These are phyloP conservation scores for Eilema sororculum DNA, from an alignment of 2,888 invertebrate genomes.

Conservation along the genomic window DNA sequence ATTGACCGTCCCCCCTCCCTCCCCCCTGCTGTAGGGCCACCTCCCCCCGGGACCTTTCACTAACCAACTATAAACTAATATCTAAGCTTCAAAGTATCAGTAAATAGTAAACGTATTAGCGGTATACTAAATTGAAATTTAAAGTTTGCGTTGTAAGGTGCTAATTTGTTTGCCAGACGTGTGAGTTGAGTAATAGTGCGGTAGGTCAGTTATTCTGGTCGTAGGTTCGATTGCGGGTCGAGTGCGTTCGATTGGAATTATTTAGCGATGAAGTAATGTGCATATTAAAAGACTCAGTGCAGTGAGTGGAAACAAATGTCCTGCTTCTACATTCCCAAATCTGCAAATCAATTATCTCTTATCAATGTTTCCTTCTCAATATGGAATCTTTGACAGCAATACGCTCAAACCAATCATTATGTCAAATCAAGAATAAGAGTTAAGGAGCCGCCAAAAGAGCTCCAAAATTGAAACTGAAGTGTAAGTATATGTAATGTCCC, in stretches of 20 bases:
- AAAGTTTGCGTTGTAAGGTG: neutral
- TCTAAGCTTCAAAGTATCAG: conserved; percentile 12
- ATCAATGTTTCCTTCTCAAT: no score
- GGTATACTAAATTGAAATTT: conserved; percentile 13
- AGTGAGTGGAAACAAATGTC: no score
- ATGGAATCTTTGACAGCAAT: no score
- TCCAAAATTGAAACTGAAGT: no score
- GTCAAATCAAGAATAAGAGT: no score
- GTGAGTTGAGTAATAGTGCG: conserved; percentile 14
- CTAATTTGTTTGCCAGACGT: neutral
- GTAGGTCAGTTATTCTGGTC: conserved; percentile 14
- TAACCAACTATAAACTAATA: conserved; percentile 17
- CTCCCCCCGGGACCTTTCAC: conserved; percentile 38
- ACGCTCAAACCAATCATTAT: no score
- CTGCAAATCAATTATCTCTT: no score
- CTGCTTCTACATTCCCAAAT: no score
- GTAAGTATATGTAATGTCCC: no score
- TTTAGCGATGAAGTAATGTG: conserved; percentile 11
- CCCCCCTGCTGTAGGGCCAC: conserved; percentile 21
- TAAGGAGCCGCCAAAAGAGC: no score
- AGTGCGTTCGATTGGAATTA: neutral
- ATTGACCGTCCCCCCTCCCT: conserved; percentile 29
- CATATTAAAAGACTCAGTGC: neutral
- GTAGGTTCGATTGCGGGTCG: conserved; percentile 4
- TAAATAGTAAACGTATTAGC: conserved; percentile 4